A percentile compares a stretch with the other conserved stretches of the same genome.
phyloP scores from a whole-genome alignment of 2,888 invertebrate genomes.

The Dione juno region DNA sequence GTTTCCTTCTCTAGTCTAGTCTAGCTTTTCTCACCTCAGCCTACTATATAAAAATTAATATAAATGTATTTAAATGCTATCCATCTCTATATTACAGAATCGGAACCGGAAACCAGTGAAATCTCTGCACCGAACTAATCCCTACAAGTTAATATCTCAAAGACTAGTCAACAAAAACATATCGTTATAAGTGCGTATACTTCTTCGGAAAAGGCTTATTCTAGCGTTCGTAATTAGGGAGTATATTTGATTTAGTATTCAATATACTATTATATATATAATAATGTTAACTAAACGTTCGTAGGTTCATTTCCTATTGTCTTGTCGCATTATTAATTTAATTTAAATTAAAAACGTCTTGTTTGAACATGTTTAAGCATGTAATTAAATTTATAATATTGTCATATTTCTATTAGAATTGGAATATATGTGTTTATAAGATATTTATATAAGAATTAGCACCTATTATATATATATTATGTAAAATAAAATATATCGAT shows the following conservation, averaged over 20 bases:
- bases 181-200: conserved; percentile 57
- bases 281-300: neutral
- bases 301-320: neutral
- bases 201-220: conserved; percentile 63
- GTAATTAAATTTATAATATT: neutral
- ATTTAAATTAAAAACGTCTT: neutral
- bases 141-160: conserved; percentile 34
- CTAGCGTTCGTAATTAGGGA: conserved; percentile 46
- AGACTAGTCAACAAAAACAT: conserved; percentile 61
- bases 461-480: neutral
- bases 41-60: no score
- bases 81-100: conserved; percentile 49
- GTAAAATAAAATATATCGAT: conserved; percentile 16
- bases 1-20: no score
- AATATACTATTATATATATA: neutral
- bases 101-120: conserved; percentile 65
- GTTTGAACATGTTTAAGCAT: neutral
- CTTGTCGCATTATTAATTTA: neutral
- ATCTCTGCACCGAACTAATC: conserved; percentile 60
- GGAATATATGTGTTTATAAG: neutral
- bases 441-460: neutral
- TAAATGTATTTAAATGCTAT: neutral
- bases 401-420: neutral
- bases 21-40: no score
- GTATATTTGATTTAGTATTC: neutral